Evolutionary conservation across 2,797 vertebrate species (phyloP).

Genomic region (Arctocebus calabarensis): DNA sequence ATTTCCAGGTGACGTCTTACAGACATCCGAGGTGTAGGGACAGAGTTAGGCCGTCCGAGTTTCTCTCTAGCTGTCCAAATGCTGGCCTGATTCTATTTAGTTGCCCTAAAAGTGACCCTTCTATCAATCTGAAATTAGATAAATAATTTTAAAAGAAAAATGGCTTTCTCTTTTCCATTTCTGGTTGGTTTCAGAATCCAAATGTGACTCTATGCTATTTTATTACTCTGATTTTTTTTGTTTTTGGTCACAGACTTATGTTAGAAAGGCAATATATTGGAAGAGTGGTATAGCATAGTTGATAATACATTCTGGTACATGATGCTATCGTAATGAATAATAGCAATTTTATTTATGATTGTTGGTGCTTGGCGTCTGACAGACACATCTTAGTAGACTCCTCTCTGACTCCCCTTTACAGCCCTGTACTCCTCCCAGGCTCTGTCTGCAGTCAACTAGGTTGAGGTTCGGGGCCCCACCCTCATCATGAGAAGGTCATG

Average conservation of each 20-base stretch:
- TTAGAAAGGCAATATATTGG: not conserved
- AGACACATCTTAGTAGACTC: fast-evolving
- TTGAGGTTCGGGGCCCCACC: not conserved
- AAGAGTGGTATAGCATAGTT: fast-evolving
- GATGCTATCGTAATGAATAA: no score
- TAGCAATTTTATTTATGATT: no score
- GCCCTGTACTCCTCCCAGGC: fast-evolving
- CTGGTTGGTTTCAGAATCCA: not conserved
- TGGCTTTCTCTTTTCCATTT: not conserved
- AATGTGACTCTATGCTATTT: not conserved
- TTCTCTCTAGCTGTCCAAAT: no score
- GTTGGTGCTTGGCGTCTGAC: fast-evolving
- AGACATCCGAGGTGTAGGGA: fast-evolving
- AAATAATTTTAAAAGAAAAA: no score
- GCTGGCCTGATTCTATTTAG: not conserved
- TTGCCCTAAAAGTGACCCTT: not conserved
- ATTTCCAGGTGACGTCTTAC: not conserved
- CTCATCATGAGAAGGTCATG: not conserved
- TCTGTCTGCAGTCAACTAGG: fast-evolving
- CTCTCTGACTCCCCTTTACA: fast-evolving
- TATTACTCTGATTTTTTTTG: not conserved
- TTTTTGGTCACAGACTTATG: not conserved
- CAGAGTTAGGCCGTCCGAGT: fast-evolving
- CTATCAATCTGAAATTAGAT: no score
- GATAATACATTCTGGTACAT: no score